Base-by-base conservation (phyloP, 2,888 invertebrate genomes). In the Coleophora flavipennella region DNA sequence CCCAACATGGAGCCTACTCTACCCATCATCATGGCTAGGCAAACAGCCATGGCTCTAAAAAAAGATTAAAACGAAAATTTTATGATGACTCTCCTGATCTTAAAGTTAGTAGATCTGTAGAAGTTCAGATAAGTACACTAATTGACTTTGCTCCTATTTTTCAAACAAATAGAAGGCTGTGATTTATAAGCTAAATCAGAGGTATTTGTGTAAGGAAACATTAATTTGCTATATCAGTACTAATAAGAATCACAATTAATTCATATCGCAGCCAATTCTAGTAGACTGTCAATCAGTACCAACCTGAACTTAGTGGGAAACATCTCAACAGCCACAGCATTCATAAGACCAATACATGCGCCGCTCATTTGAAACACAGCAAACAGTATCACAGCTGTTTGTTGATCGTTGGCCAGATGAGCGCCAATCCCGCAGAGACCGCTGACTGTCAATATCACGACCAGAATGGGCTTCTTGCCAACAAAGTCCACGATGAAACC, bases 1-100 rank as follows among this genome's bases (percentile, higher is more conserved):
- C 90, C 90, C 2, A 84, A 69, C 68, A 90, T 89, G 0, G 90
- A 91, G 0, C 91, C 91, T 10, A 89, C 63, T 31, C 91, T 83
- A 1, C 91, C 91, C 50, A 87, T 79, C 74, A 88, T 88, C 68
- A 90, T 86, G 8, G 87, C 83, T 35, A 90, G 64, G 43, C 89
- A 90, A 13, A 91, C 78, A 0, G 90, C 89, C 70, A 90, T 87
- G 0, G 88, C 91, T 45, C 88, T 89, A 62, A 44, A 50, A 11
- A 11, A 3, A 40, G 45, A 25, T 10, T 33, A 13, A 13, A 34
- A 20, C 20, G n/a, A 41, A 13, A 40, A 39, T 34, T 33, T 8
- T n/a, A n/a, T n/a, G n/a, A n/a, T 34, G 8, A 6, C 8, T 29
- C 8, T 10, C 35, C 20, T 20, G 6, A n/a, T n/a, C n/a, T n/a